Evolutionary conservation across 2,888 invertebrate genomes (phyloP), one percentile per base, ranked within the genome.

Genomic region (Cloeon dipterum): DNA sequence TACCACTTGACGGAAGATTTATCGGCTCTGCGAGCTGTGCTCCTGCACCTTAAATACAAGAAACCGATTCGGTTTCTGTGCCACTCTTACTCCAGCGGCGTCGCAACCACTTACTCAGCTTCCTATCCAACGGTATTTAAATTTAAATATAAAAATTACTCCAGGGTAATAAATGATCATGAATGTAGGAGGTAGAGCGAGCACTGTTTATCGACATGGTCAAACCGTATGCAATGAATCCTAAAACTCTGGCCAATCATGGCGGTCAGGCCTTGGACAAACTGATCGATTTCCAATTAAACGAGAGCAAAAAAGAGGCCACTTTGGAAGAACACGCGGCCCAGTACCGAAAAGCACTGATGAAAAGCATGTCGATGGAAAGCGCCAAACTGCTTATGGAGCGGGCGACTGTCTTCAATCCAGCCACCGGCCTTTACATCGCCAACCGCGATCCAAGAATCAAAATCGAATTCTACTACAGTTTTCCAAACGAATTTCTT

Each of bases 401-500:
- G n/a, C n/a, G n/a, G n/a, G n/a, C n/a, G n/a, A n/a, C n/a, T n/a
- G n/a, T n/a, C n/a, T n/a, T n/a, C n/a, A n/a, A n/a, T n/a, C n/a
- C n/a, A n/a, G n/a, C n/a, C n/a, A n/a, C n/a, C n/a, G n/a, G n/a
- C n/a, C n/a, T n/a, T n/a, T n/a, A n/a, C n/a, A n/a, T n/a, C n/a
- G n/a, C 29, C 5, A 29, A 29, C 29, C 5, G 29, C 29, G 29
- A 29, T 14, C 7, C 16, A 7, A 7, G 29, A 11, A n/a, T 8
- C 5, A 29, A n/a, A 14, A 29, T 29, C 29, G 5, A 5, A 5
- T n/a, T 29, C 29, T 29, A 14, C n/a, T 16, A 14, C 16, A 29
- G 29, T 16, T 14, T 29, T 5, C 42, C 11, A 34, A 43, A 26
- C 38, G 79, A 78, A 43, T 66, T 71, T n/a, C 71, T 74, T 3